Evolutionary conservation across 1,140 invertebrate species (phyloP).

Genomic region (Euura lappo): DNA sequence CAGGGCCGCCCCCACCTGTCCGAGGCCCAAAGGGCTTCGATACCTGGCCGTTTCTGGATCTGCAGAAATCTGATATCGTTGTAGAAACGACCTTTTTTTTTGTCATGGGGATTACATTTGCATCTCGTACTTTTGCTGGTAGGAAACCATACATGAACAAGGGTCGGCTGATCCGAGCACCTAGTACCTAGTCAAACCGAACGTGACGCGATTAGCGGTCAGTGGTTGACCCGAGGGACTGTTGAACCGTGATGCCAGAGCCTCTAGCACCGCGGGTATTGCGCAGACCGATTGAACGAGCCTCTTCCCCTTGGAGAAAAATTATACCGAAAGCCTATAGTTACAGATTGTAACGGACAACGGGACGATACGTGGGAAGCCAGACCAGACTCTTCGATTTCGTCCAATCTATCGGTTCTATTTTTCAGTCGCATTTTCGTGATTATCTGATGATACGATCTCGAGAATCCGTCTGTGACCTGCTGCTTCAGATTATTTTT

Average conservation of each 20-base stretch:
- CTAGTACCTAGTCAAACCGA: neutral
- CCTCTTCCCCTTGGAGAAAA: neutral
- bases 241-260: neutral
- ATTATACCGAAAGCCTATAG: neutral
- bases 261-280: too few species aligned
- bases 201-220: neutral
- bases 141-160: neutral
- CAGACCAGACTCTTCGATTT: neutral
- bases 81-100: too few species aligned
- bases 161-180: neutral
- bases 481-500: neutral
- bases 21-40: neutral
- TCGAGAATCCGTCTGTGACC: neutral
- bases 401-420: neutral
- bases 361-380: neutral
- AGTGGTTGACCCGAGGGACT: neutral
- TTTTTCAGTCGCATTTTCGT: neutral
- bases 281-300: too few species aligned
- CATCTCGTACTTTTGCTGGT: neutral
- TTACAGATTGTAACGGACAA: neutral
- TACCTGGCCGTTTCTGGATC: neutral
- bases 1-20: slow-evolving; percentile 9
- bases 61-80: too few species aligned
- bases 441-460: neutral
- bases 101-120: neutral